These are phyloP conservation scores for Falcaria lacertinaria DNA, from an alignment of 2,888 invertebrate genomes.

Conservation along the genomic window DNA sequence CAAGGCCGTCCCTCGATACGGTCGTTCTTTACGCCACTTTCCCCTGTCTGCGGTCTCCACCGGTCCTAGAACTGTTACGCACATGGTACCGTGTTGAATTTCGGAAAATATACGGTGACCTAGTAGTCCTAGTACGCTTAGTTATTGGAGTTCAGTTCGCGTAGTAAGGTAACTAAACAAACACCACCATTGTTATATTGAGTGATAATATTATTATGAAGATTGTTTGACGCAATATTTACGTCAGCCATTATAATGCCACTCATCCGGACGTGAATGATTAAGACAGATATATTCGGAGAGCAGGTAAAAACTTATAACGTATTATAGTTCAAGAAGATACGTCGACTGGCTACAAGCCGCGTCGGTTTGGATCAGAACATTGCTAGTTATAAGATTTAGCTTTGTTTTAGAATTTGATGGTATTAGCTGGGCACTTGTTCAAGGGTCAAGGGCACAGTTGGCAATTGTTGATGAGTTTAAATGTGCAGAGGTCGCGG, in stretches of 20 bases:
- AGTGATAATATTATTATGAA: conserved; percentile 17
- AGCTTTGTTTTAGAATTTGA: not conserved
- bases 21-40: conserved; percentile 50
- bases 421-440: conserved; percentile 4
- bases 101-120: conserved; percentile 17
- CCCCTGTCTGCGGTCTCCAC: conserved; percentile 48
- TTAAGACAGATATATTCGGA: too few relatives aligned
- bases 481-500: conserved; percentile 37
- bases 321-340: too few relatives aligned
- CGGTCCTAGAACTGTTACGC: conserved; percentile 15
- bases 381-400: not conserved
- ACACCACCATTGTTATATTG: conserved; percentile 6
- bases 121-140: conserved; percentile 13
- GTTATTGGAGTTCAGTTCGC: too few relatives aligned
- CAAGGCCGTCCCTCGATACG: conserved; percentile 54
- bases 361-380: too few relatives aligned
- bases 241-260: not conserved
- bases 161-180: too few relatives aligned
- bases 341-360: too few relatives aligned
- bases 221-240: conserved; percentile 16
- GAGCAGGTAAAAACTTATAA: too few relatives aligned
- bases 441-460: conserved; percentile 38
- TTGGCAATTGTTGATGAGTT: conserved; percentile 27
- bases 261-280: too few relatives aligned
- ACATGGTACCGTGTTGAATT: conserved; percentile 2